Evolutionary conservation across 1,140 invertebrate genomes (phyloP).

Genomic region (Tribolium madens): DNA sequence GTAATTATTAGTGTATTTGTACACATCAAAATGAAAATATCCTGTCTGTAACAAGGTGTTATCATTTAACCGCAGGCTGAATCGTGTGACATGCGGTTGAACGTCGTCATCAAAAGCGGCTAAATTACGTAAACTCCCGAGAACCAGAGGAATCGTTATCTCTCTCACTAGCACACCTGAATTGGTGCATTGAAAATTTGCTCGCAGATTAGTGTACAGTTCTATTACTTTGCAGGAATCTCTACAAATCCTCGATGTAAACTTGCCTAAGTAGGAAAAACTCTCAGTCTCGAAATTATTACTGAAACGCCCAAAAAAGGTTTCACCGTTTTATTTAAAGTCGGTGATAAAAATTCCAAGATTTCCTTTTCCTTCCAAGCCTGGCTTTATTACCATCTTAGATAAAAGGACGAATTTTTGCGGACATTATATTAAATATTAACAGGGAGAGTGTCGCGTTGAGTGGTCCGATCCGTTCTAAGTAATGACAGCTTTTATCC

Average conservation of each 20-base stretch:
- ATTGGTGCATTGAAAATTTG: background rate
- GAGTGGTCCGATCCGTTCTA: too few species aligned
- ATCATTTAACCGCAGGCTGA: slow-evolving; percentile 38
- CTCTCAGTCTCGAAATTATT: background rate
- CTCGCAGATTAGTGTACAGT: background rate
- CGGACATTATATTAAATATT: too few species aligned
- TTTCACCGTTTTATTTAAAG: background rate
- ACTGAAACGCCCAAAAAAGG: background rate
- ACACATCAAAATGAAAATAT: slow-evolving; percentile 32
- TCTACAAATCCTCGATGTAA: background rate
- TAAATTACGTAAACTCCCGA: slow-evolving; percentile 24
- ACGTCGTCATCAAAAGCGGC: slow-evolving; percentile 27
- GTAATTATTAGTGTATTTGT: slow-evolving; percentile 39
- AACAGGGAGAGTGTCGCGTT: too few species aligned
- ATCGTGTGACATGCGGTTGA: slow-evolving; percentile 27
- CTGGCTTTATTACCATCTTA: too few species aligned
- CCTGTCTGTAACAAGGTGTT: slow-evolving; percentile 38
- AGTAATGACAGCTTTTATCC: too few species aligned
- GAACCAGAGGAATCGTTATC: background rate
- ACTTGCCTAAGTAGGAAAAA: background rate
- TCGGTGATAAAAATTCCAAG: background rate
- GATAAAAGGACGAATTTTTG: too few species aligned
- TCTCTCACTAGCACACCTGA: background rate
- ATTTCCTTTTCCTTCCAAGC: background rate
- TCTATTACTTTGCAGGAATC: background rate